Percentiles rank a stretch among this genome's conserved stretches.
phyloP scores from a whole-genome alignment of 2,888 invertebrate species.

The Heteromyza rotundicornis region DNA sequence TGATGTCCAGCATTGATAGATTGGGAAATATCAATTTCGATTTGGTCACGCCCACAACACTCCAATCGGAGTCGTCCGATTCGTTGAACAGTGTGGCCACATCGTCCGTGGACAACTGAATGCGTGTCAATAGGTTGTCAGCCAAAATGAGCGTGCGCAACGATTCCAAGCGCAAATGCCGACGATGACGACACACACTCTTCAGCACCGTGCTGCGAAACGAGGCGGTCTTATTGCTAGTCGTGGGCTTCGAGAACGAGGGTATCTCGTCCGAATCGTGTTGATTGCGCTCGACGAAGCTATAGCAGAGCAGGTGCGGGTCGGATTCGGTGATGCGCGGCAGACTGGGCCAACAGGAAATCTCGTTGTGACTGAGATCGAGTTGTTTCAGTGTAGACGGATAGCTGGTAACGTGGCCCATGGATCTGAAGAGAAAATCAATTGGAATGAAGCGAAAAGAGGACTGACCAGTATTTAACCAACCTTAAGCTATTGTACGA shows the following conservation, averaged over 20 bases:
- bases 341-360: slow-evolving; percentile 87
- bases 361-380: slow-evolving; percentile 91
- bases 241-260: slow-evolving; percentile 41
- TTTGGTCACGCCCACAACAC: slow-evolving; percentile 66
- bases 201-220: slow-evolving; percentile 76
- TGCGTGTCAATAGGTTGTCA: slow-evolving; percentile 82
- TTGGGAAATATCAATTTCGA: slow-evolving; percentile 86
- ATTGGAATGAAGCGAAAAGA: too few relatives aligned
- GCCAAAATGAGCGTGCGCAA: slow-evolving; percentile 70
- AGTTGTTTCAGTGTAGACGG: slow-evolving; percentile 88
- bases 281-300: slow-evolving; percentile 59
- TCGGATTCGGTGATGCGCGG: slow-evolving; percentile 73
- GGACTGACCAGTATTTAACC: too few relatives aligned
- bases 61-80: slow-evolving; percentile 71
- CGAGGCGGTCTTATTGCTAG: slow-evolving; percentile 60
- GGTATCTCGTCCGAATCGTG: slow-evolving; percentile 40
- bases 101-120: slow-evolving; percentile 82
- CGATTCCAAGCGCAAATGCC: slow-evolving; percentile 75
- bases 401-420: slow-evolving; percentile 89
- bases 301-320: slow-evolving; percentile 76
- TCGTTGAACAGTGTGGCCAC: slow-evolving; percentile 70
- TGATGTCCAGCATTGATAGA: slow-evolving; percentile 93
- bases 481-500: slow-evolving; percentile 80
- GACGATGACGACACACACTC: slow-evolving; percentile 84
- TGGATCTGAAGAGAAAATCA: slow-evolving; percentile 68